phyloP scores from a whole-genome alignment of 2,113 vertebrate species.

The Sorex araneus region DNA sequence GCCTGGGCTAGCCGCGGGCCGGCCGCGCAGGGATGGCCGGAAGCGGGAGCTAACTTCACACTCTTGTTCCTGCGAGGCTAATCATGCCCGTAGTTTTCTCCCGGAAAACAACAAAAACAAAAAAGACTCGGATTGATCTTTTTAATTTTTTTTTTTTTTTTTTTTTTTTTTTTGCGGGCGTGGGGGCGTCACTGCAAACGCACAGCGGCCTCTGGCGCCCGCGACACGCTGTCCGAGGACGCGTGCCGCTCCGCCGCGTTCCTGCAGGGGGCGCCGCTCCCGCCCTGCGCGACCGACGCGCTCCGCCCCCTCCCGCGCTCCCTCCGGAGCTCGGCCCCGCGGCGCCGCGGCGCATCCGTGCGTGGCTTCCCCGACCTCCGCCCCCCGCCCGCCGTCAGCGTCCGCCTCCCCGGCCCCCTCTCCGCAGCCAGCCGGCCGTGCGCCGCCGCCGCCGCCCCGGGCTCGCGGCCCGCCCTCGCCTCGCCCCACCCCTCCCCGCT shows the following conservation, averaged over 20 bases:
- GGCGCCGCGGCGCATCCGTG: not conserved
- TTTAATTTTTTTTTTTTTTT: no score
- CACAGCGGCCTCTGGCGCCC: fast-evolving
- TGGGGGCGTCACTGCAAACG: fast-evolving
- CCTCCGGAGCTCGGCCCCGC: fast-evolving
- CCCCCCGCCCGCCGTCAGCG: fast-evolving
- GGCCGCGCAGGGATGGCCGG: not conserved
- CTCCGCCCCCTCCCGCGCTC: constrained; percentile 41
- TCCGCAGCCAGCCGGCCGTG: fast-evolving
- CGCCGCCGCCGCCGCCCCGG: not conserved
- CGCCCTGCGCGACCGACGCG: not conserved
- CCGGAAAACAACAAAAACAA: no score
- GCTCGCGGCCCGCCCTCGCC: not conserved
- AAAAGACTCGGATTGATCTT: no score
- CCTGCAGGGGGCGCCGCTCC: constrained; percentile 77
- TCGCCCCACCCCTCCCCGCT: not conserved
- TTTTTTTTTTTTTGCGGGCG: no score
- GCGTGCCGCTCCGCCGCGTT: not conserved
- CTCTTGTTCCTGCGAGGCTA: not conserved
- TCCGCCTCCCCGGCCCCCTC: fast-evolving
- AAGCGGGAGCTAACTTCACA: not conserved
- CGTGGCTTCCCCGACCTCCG: no score
- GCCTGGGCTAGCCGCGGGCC: not conserved
- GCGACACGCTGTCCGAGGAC: no score
- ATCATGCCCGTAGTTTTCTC: not conserved